These are phyloP conservation scores for Allophyes oxyacanthae DNA, from an alignment of 2,888 invertebrate genomes.

Conservation along the genomic window DNA sequence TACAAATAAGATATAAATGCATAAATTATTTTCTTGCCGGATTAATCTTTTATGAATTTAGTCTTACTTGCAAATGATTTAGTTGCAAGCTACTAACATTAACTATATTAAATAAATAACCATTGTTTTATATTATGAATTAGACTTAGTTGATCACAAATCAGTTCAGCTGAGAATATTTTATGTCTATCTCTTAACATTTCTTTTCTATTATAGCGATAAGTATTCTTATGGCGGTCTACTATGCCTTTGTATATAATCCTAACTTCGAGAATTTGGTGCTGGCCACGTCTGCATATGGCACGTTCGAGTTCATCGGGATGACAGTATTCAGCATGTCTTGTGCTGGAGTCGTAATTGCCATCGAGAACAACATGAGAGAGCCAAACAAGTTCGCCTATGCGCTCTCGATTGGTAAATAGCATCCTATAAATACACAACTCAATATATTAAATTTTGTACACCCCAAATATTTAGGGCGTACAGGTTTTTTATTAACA, in stretches of 20 bases:
- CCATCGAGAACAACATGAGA: constrained; percentile 78
- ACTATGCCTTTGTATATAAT: constrained; percentile 65
- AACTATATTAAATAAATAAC: too few species aligned
- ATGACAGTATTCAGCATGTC: constrained; percentile 89
- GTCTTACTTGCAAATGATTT: too few species aligned
- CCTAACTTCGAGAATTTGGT: constrained; percentile 62
- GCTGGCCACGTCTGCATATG: constrained; percentile 20
- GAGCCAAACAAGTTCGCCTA: constrained; percentile 64
- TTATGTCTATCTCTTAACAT: background rate
- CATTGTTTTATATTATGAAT: too few species aligned
- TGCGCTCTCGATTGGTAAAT: constrained; percentile 62
- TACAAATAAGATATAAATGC: too few species aligned
- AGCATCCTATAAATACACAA: too few species aligned
- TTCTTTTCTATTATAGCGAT: constrained; percentile 63
- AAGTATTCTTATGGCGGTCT: constrained; percentile 62
- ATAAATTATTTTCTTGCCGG: too few species aligned
- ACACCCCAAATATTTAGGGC: too few species aligned
- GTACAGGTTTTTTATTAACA: background rate
- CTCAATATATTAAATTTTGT: too few species aligned
- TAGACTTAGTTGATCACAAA: too few species aligned
- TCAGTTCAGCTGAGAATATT: too few species aligned
- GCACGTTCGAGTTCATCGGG: constrained; percentile 79
- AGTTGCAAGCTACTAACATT: too few species aligned
- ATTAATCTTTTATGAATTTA: too few species aligned
- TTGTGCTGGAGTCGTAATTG: constrained; percentile 74